Evolutionary conservation across 2,797 vertebrate species (phyloP).

Genomic region (Pseudochirops cupreus): DNA sequence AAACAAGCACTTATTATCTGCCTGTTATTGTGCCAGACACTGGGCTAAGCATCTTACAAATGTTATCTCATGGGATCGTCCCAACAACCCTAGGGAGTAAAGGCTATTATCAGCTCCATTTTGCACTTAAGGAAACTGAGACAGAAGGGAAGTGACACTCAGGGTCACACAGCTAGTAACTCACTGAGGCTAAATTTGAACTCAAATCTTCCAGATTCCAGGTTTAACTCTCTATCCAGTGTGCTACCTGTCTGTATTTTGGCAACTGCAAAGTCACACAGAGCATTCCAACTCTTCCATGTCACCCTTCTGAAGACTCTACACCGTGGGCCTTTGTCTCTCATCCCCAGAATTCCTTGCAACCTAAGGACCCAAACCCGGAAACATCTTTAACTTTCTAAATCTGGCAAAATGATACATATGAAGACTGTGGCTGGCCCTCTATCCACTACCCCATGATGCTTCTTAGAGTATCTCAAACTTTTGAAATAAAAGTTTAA

Average conservation of each 20-base stretch:
- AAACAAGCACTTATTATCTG: neutral
- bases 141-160: neutral
- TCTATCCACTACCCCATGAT: neutral
- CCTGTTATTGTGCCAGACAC: neutral
- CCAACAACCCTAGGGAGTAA: neutral
- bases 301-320: neutral
- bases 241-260: neutral
- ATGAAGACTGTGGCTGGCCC: neutral
- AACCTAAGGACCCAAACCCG: neutral
- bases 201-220: neutral
- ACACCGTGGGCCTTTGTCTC: neutral
- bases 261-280: neutral
- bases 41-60: neutral
- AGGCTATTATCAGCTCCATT: neutral
- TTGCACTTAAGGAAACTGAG: neutral
- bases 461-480: neutral
- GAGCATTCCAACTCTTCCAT: neutral
- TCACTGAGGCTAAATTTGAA: neutral
- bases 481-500: no score
- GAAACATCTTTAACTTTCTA: neutral
- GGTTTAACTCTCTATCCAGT: neutral
- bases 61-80: neutral
- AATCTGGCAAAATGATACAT: neutral
- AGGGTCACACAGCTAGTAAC: neutral
- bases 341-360: neutral